A percentile compares a stretch with the other conserved stretches of the same genome.
Conservation (phyloP, 2,797 vertebrate genomes). For the Aldrovandia affinis region DNA sequence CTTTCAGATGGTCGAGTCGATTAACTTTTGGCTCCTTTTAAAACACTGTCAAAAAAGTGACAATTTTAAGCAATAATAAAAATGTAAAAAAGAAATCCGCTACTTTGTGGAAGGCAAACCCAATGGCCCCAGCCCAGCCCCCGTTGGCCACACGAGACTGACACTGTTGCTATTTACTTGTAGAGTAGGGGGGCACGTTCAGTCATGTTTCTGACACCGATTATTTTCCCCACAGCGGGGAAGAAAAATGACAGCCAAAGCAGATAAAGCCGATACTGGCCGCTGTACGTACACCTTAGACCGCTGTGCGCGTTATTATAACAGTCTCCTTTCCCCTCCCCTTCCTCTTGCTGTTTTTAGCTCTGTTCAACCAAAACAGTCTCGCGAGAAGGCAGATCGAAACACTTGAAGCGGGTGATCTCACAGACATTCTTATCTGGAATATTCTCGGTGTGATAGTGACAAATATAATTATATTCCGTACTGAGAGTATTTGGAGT, state of each 20-base stretch:
- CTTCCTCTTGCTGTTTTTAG: not conserved
- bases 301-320: slow-evolving; percentile 3
- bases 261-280: not conserved
- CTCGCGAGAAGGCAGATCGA: slow-evolving; percentile 3
- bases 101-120: slow-evolving; percentile 9
- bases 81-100: slow-evolving; percentile 18
- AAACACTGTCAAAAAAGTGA: not conserved
- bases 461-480: not conserved
- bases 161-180: slow-evolving; percentile 1
- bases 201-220: not conserved
- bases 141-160: not conserved
- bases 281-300: not conserved
- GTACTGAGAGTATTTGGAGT: not conserved
- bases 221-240: not conserved
- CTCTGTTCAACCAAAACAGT: slow-evolving; percentile 1
- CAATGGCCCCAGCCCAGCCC: not conserved
- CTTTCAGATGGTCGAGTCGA: slow-evolving; percentile 6
- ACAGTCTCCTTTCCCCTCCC: not conserved
- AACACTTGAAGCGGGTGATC: not conserved
- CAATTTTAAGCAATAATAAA: not conserved
- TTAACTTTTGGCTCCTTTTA: not conserved
- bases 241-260: not conserved
- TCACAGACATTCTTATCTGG: not conserved
- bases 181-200: not conserved
- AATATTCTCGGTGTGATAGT: not conserved